Conservation (phyloP, 35 echinoderm and acorn worm genomes). For the Anneissia japonica region DNA sequence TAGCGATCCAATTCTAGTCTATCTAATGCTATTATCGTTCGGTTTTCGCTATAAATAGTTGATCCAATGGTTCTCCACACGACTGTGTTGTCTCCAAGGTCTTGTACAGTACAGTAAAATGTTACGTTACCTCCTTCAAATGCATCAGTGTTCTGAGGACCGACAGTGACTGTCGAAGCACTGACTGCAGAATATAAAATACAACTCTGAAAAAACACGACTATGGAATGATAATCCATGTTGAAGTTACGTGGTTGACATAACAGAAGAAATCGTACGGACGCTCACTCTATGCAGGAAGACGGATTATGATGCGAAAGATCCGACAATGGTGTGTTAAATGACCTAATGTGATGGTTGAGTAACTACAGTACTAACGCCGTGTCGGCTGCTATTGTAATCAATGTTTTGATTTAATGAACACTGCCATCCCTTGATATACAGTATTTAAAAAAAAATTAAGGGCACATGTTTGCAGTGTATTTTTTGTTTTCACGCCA, state of each 20-base stretch:
- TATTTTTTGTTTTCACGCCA: too few species aligned
- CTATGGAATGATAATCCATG: not conserved
- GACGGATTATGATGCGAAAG: not conserved
- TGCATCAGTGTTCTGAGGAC: not conserved
- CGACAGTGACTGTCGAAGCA: not conserved
- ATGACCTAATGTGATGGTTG: not conserved
- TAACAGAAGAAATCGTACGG: too few species aligned
- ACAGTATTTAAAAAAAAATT: too few species aligned
- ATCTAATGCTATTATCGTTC: not conserved
- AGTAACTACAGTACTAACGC: not conserved
- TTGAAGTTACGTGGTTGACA: not conserved
- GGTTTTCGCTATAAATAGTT: not conserved
- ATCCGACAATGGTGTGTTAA: not conserved
- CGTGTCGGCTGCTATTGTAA: too few species aligned
- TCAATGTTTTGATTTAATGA: too few species aligned
- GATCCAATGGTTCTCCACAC: not conserved
- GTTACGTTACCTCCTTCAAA: not conserved
- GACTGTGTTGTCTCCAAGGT: not conserved
- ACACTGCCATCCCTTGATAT: too few species aligned
- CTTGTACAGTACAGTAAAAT: not conserved
- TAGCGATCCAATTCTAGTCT: not conserved
- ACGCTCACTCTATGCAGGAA: too few species aligned
- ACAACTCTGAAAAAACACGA: not conserved
- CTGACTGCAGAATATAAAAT: not conserved
- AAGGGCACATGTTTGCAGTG: too few species aligned